Evolutionary conservation across 2,113 vertebrate genomes (phyloP).

Genomic region (Micromys minutus): DNA sequence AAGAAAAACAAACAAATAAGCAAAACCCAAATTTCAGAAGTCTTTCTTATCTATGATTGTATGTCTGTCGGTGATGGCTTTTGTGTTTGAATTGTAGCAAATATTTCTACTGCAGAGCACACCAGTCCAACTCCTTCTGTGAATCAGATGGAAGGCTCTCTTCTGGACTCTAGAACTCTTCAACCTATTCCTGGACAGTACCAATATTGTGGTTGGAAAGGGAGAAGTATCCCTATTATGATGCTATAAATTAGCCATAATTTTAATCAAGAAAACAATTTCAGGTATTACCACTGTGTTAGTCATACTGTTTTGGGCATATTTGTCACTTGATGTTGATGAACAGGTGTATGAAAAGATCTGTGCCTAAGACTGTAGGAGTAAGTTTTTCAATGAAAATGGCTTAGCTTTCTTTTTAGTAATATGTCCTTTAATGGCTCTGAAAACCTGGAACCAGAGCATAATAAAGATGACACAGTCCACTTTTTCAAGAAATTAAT

Average conservation of each 20-base stretch:
- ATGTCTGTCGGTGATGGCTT: background rate
- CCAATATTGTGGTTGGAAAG: background rate
- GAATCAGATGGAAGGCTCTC: background rate
- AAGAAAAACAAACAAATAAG: too few relatives aligned
- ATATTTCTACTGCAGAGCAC: background rate
- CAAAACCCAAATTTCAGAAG: background rate
- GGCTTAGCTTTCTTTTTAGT: background rate
- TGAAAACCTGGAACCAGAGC: background rate
- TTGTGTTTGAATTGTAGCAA: background rate
- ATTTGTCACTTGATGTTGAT: background rate
- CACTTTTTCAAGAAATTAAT: background rate
- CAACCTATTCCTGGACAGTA: background rate
- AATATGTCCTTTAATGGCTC: background rate
- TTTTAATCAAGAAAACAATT: slow-evolving; percentile 48
- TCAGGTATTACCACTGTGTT: background rate
- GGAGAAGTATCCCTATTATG: background rate
- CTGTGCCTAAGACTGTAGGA: fast-evolving
- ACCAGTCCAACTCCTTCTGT: background rate
- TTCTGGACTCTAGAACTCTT: background rate
- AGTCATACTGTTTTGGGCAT: background rate
- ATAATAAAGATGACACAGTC: background rate
- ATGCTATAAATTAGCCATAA: slow-evolving; percentile 14
- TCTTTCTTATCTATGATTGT: too few relatives aligned
- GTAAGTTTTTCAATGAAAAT: background rate
- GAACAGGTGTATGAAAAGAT: background rate